Evolutionary conservation across 53 echinoderm and acorn worm species (phyloP), one percentile per base, ranked within the genome.

Genomic region (Temnopleurus reevesii): DNA sequence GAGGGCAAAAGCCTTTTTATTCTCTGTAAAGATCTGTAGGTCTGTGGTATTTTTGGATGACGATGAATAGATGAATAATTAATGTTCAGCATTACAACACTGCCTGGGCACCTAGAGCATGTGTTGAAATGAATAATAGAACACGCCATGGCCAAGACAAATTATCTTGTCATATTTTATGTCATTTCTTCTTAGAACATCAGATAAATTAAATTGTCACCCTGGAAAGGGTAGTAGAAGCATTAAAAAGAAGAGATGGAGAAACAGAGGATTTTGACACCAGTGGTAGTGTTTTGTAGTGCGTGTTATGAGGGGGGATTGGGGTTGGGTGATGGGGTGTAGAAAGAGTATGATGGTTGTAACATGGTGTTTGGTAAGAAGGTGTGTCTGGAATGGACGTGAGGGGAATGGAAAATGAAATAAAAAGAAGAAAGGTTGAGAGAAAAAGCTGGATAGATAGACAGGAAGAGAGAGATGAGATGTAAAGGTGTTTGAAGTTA

Each of bases 171-270:
- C 81, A 53, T 36, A 81, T 83, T 55, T 56, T 18, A 31, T 83
- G 83, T 58, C 83, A 57, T 83, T n/a, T 36, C 83, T 55, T 83
- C 10, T 83, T 45, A 43, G 83, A 83, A 83, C 34, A 38, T 43
- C 24, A 83, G 26, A 83, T 83, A 83, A 83, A 83, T 83, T 83
- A 83, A 56, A 57, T 36, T 25, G 58, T 55, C 83, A 83, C 83
- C 85, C 36, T 45, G 8, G 2, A 23, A 83, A 56, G 54, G 35
- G 36, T 55, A 55, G 29, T 55, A 49, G 28, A 12, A 46, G 46
- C 27, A 24, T 19, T 44, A 53, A 53, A 53, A 53, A 17, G 8
- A 26, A 45, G 8, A 9, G 8, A 24, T 24, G 7, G 18, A 41
- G 43, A 45, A 25, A 24, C 24, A 43, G 44, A 71, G 36, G 17